These are phyloP conservation scores for Lepus europaeus DNA, from an alignment of 2,113 vertebrate genomes.

Conservation along the genomic window DNA sequence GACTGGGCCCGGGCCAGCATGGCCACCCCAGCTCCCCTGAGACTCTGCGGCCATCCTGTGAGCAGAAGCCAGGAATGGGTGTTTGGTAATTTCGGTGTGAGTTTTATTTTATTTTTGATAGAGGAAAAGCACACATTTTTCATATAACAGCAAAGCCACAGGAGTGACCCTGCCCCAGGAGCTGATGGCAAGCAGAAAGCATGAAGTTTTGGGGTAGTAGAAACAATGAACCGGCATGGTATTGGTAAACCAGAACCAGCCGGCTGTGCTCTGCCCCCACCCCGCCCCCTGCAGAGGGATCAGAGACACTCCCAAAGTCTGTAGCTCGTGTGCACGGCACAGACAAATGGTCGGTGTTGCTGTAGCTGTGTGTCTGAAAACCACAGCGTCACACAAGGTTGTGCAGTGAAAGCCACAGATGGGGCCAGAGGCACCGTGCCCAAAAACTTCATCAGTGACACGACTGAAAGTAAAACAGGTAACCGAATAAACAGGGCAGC, in stretches of 20 bases:
- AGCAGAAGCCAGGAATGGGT: background rate
- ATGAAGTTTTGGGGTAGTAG: background rate
- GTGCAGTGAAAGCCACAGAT: background rate
- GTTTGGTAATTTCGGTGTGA: background rate
- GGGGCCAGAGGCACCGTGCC: background rate
- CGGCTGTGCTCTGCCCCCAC: background rate
- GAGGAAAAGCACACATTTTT: background rate
- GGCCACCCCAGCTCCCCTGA: no score
- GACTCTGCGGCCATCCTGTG: background rate
- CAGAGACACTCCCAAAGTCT: background rate
- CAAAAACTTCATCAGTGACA: background rate
- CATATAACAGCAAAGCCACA: background rate
- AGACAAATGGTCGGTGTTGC: background rate
- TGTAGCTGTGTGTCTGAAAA: background rate
- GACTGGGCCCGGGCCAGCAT: background rate
- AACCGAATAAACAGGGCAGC: background rate
- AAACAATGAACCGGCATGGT: background rate
- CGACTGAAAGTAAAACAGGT: background rate
- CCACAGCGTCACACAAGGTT: no score
- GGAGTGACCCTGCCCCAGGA: background rate
- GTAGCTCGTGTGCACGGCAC: background rate
- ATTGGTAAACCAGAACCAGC: background rate
- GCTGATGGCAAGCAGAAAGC: background rate
- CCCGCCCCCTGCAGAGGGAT: background rate
- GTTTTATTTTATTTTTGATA: constrained; percentile 27